These are phyloP conservation scores for Rhopalosiphum nymphaeae DNA, from an alignment of 2,888 invertebrate species.

Conservation along the genomic window DNA sequence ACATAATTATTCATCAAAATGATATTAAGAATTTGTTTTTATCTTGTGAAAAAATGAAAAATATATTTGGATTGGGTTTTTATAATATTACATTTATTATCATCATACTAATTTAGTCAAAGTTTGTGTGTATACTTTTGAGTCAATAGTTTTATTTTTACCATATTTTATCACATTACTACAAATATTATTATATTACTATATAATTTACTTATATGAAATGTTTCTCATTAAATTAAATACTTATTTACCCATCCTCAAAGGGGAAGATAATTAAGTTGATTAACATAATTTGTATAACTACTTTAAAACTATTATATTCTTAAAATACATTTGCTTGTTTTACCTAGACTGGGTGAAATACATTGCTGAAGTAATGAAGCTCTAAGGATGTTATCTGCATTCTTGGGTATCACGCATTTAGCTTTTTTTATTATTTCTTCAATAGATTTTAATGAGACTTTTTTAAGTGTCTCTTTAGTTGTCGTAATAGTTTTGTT, in stretches of 20 bases:
- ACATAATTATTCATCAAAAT: not conserved
- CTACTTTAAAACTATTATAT: not conserved
- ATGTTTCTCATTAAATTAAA: not conserved
- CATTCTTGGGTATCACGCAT: conserved; percentile 65
- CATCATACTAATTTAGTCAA: not conserved
- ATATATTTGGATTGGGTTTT: not conserved
- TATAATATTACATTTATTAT: not conserved
- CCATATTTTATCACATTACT: not conserved
- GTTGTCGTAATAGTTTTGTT: not conserved
- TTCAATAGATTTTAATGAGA: conserved; percentile 5
- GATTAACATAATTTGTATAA: not conserved
- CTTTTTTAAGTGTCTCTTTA: conserved; percentile 25
- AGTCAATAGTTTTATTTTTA: not conserved
- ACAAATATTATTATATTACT: not conserved
- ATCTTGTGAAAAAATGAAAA: not conserved
- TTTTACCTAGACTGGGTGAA: conserved; percentile 65
- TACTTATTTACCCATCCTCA: not conserved
- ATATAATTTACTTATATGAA: not conserved
- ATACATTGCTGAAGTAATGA: conserved; percentile 66
- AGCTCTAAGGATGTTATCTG: conserved; percentile 63
- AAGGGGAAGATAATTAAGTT: not conserved
- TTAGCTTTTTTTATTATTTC: conserved; percentile 61
- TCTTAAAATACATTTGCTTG: not conserved
- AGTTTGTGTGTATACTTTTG: not conserved
- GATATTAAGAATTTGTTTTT: not conserved